A percentile compares a stretch with the other conserved stretches of the same genome.
Evolutionary conservation across 2,797 vertebrate species (phyloP).

Genomic region (Dicrostonyx torquatus): DNA sequence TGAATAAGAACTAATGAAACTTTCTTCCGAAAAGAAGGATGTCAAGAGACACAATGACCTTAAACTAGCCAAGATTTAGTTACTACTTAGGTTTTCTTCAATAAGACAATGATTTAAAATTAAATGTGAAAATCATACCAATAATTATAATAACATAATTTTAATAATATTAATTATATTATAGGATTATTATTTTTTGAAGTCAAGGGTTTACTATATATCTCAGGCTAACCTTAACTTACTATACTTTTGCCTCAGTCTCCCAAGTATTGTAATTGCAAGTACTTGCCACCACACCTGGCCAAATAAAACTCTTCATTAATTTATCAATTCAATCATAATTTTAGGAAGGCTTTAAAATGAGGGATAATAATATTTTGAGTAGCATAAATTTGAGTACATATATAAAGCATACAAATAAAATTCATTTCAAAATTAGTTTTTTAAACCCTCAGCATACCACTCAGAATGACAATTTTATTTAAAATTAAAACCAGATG

Average conservation of each 20-base stretch:
- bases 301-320: background rate
- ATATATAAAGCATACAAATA: background rate
- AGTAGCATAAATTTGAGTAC: constrained; percentile 8
- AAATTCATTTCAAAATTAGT: background rate
- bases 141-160: background rate
- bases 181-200: background rate
- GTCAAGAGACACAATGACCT: constrained; percentile 19
- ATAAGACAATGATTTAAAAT: constrained; percentile 40
- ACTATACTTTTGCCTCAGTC: background rate
- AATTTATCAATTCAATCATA: constrained; percentile 6
- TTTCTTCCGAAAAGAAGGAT: constrained; percentile 44
- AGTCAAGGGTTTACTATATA: background rate
- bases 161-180: background rate
- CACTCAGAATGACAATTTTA: background rate
- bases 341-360: constrained; percentile 41
- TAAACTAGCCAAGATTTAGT: background rate
- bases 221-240: background rate
- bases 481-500: constrained; percentile 17
- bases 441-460: background rate
- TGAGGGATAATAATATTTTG: constrained; percentile 10
- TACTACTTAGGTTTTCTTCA: constrained; percentile 4
- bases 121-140: constrained; percentile 17
- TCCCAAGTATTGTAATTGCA: background rate
- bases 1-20: constrained; percentile 34
- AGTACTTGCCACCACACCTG: background rate